Conservation (phyloP, 1,140 invertebrate species). For the Microplitis mediator region DNA sequence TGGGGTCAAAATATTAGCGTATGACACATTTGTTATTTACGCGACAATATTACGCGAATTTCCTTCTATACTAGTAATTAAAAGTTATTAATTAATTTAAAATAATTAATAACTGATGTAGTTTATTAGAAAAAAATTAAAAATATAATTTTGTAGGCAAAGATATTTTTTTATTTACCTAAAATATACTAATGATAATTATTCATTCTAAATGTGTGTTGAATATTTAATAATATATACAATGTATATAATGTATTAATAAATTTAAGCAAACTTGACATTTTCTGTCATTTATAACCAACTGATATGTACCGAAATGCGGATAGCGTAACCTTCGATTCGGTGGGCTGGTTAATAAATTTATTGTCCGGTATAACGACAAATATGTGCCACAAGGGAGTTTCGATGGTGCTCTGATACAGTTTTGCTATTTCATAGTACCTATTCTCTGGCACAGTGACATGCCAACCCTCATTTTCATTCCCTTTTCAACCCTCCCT, state of each 20-base stretch:
- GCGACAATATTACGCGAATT: no score
- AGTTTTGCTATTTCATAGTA: slow-evolving; percentile 50
- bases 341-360: not conserved
- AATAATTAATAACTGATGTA: no score
- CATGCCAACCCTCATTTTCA: not conserved
- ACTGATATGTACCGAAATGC: not conserved
- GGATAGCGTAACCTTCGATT: slow-evolving; percentile 13
- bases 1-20: no score
- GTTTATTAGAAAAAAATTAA: no score
- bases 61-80: no score
- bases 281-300: not conserved
- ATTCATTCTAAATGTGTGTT: no score
- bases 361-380: slow-evolving; percentile 5
- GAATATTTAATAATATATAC: not conserved
- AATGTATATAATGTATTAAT: not conserved
- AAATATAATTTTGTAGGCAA: no score
- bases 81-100: no score
- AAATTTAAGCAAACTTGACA: not conserved
- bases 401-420: slow-evolving; percentile 31
- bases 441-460: not conserved
- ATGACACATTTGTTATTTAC: no score
- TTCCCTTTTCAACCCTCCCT: slow-evolving; percentile 7
- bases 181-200: no score
- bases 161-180: no score
- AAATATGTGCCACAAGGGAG: slow-evolving; percentile 22